Evolutionary conservation across 2,888 invertebrate species (phyloP), one percentile per base, ranked within the genome.

Genomic region (Unio pictorum): DNA sequence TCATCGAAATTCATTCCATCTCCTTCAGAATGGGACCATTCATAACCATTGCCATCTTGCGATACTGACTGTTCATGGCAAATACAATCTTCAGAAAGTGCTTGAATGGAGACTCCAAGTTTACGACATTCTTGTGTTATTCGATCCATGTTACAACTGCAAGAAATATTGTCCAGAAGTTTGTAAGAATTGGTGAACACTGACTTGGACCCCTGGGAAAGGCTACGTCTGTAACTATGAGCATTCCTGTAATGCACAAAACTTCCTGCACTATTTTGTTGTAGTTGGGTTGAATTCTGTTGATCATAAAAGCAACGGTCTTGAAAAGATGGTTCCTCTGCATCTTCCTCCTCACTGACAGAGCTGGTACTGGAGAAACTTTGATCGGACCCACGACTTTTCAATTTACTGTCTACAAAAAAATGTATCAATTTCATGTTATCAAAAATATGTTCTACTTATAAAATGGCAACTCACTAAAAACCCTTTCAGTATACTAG

Each of bases 291-390:
- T 45, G 45, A 45, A 1, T 45, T 15, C 15, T 45, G 45, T 45
- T 45, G 45, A 45, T 45, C 2, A 45, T 15, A 3, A 45, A 11
- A 45, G 15, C 15, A 45, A 45, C 3, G 11, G 45, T 45, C 45
- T 45, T 45, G 45, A 45, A 45, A 45, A 45, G 45, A 45, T 45
- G 15, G 45, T 45, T 45, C 3, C 60, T 61, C 55, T 54, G 72
- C 61, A 7, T 76, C 67, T 23, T 84, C 83, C 63, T 84, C 84
- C 54, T 82, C 84, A 75, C 86, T 83, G 55, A 83, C 65, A 34
- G 84, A 83, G 58, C 82, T 81, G 8, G 79, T 78, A 58, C 80
- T 82, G 54, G 81, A 81, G 30, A 78, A 55, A 17, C 81, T 81
- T 56, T 60, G 28, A 54, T 78, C 79, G 5, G 76, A 69, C 15